Evolutionary conservation across 1,140 invertebrate species (phyloP).

Genomic region (Limonius californicus): DNA sequence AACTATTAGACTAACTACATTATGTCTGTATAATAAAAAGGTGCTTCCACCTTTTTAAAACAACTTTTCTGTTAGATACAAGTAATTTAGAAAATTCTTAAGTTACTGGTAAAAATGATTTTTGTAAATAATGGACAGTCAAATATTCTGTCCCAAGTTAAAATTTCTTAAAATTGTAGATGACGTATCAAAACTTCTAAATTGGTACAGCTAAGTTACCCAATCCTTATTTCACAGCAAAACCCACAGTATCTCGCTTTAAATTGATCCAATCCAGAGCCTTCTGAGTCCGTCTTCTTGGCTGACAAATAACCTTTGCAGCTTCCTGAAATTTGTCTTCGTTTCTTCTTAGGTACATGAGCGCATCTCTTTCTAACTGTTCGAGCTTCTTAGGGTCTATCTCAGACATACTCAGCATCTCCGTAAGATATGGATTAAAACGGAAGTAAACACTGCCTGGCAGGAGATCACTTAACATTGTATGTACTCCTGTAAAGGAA

Average conservation of each 20-base stretch:
- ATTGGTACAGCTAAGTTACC: background rate
- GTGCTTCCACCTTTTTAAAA: too few species aligned
- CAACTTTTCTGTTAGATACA: too few species aligned
- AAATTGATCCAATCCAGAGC: conserved; percentile 49
- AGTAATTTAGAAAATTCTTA: too few species aligned
- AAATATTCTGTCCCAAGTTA: too few species aligned
- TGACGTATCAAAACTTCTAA: too few species aligned
- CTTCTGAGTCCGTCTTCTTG: conserved; percentile 48
- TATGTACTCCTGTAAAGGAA: conserved; percentile 74
- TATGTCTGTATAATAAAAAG: too few species aligned
- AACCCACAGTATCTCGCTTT: background rate
- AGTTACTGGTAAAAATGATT: too few species aligned
- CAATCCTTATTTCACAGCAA: too few species aligned
- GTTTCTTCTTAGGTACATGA: conserved; percentile 74
- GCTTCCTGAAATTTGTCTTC: conserved; percentile 67
- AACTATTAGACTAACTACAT: too few species aligned
- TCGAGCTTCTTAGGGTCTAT: conserved; percentile 64
- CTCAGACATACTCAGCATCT: conserved; percentile 81
- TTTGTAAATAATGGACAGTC: background rate
- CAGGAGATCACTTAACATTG: conserved; percentile 76
- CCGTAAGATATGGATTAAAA: conserved; percentile 86
- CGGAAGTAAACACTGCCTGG: conserved; percentile 77
- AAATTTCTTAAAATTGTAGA: too few species aligned
- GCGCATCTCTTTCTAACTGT: conserved; percentile 61
- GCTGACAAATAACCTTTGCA: conserved; percentile 50